Percentiles rank a stretch among this genome's conserved stretches.
Evolutionary conservation across 2,113 vertebrate species (phyloP).

Genomic region (Catharus fuscescens): DNA sequence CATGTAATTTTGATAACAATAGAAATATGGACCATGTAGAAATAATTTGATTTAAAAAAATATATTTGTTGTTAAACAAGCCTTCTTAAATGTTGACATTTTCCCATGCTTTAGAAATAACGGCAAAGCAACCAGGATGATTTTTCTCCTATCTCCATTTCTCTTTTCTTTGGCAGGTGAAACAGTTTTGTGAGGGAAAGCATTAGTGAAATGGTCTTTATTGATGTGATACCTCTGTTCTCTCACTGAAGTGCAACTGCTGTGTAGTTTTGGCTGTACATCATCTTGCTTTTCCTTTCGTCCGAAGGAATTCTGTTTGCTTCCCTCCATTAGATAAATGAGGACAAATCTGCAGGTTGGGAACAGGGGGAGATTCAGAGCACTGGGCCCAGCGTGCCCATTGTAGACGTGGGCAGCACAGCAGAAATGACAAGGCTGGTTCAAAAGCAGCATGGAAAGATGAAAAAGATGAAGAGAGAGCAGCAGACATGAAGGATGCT

Average conservation of each 20-base stretch:
- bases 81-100: neutral
- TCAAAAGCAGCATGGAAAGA: neutral
- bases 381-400: neutral
- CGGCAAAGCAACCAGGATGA: neutral
- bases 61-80: neutral
- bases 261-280: neutral
- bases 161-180: neutral
- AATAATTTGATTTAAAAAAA: neutral
- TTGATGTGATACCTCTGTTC: neutral
- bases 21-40: neutral
- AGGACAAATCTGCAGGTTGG: neutral
- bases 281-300: neutral
- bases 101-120: neutral
- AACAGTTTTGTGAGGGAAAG: neutral
- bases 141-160: neutral
- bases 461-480: slow-evolving; percentile 12
- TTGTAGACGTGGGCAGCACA: neutral
- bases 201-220: neutral
- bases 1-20: neutral
- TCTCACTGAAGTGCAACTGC: neutral
- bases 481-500: slow-evolving; percentile 32
- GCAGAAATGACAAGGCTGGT: neutral
- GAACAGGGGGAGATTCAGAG: neutral
- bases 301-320: neutral
- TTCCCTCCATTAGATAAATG: neutral